A percentile compares a stretch with the other conserved stretches of the same genome.
These are phyloP conservation scores for Limnodromus scolopaceus DNA, from an alignment of 2,797 vertebrate genomes.

Conservation along the genomic window DNA sequence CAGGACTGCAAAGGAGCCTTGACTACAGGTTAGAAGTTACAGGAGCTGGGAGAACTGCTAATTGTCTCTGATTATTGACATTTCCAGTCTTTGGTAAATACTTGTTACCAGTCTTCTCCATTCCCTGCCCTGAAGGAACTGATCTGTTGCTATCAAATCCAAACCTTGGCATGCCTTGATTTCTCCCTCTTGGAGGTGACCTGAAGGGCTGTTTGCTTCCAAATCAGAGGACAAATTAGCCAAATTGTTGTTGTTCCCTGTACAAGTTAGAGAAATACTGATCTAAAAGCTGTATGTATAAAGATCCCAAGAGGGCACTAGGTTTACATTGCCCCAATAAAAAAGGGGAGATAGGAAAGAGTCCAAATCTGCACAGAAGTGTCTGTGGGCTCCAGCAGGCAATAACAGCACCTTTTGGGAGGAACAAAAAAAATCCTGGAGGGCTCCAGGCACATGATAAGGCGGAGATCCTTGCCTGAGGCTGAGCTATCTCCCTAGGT, in stretches of 20 bases:
- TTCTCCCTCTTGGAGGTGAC: background rate
- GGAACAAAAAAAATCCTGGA: background rate
- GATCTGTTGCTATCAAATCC: background rate
- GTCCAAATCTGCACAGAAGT: background rate
- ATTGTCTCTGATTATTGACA: background rate
- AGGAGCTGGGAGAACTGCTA: background rate
- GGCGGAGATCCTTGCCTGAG: background rate
- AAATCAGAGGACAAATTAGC: background rate
- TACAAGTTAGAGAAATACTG: background rate
- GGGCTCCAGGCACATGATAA: background rate
- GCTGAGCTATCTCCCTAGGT: background rate
- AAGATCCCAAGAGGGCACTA: fast-evolving
- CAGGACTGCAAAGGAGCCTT: background rate
- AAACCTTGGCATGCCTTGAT: background rate
- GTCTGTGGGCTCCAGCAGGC: background rate
- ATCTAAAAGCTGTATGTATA: background rate
- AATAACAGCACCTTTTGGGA: background rate
- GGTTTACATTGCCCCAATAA: fast-evolving
- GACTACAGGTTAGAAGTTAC: background rate
- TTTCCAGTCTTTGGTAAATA: background rate
- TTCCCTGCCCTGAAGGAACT: background rate
- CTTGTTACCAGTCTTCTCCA: background rate
- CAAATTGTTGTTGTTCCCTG: background rate
- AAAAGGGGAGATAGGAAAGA: background rate
- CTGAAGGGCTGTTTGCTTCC: background rate